Base-by-base conservation (phyloP, 2,797 vertebrate genomes). In the Hylomyscus alleni region DNA sequence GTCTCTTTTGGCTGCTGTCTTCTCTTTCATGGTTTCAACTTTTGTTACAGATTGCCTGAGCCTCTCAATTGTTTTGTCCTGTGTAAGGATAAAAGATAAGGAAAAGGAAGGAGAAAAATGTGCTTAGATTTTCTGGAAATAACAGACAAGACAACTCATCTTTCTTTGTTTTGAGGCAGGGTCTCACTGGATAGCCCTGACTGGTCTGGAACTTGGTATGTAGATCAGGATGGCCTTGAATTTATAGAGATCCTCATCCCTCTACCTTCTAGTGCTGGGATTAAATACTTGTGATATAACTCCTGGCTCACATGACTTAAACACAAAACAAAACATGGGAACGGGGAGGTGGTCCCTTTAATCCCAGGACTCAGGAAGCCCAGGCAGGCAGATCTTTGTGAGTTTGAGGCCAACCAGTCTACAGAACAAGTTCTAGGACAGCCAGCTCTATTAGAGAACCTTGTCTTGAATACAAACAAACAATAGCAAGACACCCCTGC, bases 1-100 rank as follows among this genome's bases (percentile, higher is more conserved):
- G 31, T 96, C 94, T 94, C 97, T 88, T 91, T 97, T 98, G 95
- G 69, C 65, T 96, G 83, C 96, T 50, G 89, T 54, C 92, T 98
- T 98, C 90, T 95, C 96, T 95, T 97, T 98, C 91, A 92, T 85
- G 65, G 22, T 97, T 94, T 97, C 97, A 89, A 93, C 75, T 91
- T 95, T 97, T 90, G 56, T 89, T 97, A 98, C 94, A 86, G 98
- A 98, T 81, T 97, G 93, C 31, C 96, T 76, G 82, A 93, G 73
- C 67, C 97, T 95, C 93, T 92, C 78, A 47, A 94, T 95, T 37
- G 96, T 96, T 97, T 84, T 97, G 80, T 98, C 93, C 96, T 98
- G 96, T 56, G 26, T 87, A 12, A 84, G 24, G 72, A 3, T 24
- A 60, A 60, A 40, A 50, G 5, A 62, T 47, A 3, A 5, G 15